Conservation (phyloP, 2,113 vertebrate genomes). For the Numenius arquata region DNA sequence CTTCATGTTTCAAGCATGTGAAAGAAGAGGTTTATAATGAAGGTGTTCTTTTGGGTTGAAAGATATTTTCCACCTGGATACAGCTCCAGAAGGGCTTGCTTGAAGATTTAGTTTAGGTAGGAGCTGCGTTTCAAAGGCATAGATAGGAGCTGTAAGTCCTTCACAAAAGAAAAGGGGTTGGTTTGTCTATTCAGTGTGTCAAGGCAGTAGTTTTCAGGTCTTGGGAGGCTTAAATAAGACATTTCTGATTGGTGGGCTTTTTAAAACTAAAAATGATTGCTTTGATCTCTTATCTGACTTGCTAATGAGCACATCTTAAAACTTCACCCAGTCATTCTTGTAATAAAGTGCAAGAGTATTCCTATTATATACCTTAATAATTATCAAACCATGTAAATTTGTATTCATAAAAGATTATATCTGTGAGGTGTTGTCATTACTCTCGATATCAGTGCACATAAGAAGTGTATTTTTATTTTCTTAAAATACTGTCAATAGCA, state of each 20-base stretch:
- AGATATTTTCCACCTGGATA: background rate
- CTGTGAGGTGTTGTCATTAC: background rate
- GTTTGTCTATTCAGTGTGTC: background rate
- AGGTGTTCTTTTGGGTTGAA: background rate
- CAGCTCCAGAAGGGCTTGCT: background rate
- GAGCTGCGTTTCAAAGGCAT: background rate
- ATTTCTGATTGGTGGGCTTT: background rate
- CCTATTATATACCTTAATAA: background rate
- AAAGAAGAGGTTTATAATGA: background rate
- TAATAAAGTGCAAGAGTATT: background rate
- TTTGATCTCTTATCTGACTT: background rate
- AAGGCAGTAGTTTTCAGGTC: background rate
- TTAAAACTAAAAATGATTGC: background rate
- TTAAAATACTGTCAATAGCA: background rate
- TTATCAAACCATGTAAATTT: background rate
- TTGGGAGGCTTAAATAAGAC: background rate
- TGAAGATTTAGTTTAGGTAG: background rate
- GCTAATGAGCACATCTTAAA: background rate
- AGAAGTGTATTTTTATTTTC: background rate
- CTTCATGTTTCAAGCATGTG: background rate
- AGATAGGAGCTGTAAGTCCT: background rate
- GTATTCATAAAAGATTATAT: background rate
- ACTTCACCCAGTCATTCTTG: background rate
- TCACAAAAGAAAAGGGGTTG: background rate
- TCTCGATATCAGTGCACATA: fast-evolving